A percentile compares a stretch with the other conserved stretches of the same genome.
phyloP scores from a whole-genome alignment of 2,113 vertebrate genomes.

The Hoplias malabaricus region DNA sequence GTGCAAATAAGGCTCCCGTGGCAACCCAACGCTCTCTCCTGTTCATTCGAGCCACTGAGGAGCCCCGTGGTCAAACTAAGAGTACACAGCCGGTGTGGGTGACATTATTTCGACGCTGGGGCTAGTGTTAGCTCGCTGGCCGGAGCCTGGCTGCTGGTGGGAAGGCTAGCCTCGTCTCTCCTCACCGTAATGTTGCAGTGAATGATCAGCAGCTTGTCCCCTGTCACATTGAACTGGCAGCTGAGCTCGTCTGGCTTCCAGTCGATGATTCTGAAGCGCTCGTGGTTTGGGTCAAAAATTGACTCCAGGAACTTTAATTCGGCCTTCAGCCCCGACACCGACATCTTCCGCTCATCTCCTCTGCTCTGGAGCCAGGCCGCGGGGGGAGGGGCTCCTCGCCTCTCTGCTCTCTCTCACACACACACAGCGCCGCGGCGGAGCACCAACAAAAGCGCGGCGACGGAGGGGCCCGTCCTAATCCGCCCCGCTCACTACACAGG shows the following conservation, averaged over 20 bases:
- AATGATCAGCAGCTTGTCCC: constrained; percentile 85
- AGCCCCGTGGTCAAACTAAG: not conserved
- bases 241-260: constrained; percentile 94
- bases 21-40: not conserved
- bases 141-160: not conserved
- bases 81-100: not conserved
- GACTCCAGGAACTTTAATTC: constrained; percentile 96
- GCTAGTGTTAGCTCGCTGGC: not conserved
- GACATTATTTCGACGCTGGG: not conserved
- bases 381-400: constrained; percentile 69
- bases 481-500: too few relatives aligned
- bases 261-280: constrained; percentile 92
- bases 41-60: not conserved
- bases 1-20: too few relatives aligned
- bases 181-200: constrained; percentile 97
- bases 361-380: constrained; percentile 74
- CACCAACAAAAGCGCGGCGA: too few relatives aligned
- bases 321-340: constrained; percentile 94
- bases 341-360: constrained; percentile 93
- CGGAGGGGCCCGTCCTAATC: too few relatives aligned
- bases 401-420: too few relatives aligned
- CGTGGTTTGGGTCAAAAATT: constrained; percentile 94
- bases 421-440: too few relatives aligned
- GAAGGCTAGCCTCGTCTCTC: not conserved
- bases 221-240: constrained; percentile 87